Evolutionary conservation across 2,113 vertebrate species (phyloP).

Genomic region (Silurus glanis): DNA sequence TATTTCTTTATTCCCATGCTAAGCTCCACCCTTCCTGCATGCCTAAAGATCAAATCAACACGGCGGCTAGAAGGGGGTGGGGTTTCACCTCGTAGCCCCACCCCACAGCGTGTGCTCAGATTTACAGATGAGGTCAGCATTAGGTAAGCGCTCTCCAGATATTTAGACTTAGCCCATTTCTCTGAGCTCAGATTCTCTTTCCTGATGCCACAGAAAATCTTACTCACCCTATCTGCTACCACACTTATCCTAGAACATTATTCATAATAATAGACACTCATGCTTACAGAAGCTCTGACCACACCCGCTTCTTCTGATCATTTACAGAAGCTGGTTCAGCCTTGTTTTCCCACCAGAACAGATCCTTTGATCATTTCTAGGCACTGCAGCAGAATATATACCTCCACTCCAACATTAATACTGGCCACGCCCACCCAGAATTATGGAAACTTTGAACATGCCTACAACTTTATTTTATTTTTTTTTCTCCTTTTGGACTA

Average conservation of each 20-base stretch:
- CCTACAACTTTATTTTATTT: neutral
- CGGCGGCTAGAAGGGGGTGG: slow-evolving; percentile 77
- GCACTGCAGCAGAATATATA: neutral
- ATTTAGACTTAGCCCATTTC: neutral
- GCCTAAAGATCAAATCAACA: slow-evolving; percentile 79
- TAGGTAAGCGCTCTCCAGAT: slow-evolving; percentile 76
- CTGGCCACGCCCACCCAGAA: neutral
- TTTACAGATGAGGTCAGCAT: slow-evolving; percentile 78
- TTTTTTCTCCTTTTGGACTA: neutral
- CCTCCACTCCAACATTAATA: neutral
- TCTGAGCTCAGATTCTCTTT: too few relatives aligned
- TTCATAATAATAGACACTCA: too few relatives aligned
- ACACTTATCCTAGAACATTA: too few relatives aligned
- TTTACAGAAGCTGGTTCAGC: neutral
- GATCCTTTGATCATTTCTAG: neutral
- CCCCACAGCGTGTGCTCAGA: slow-evolving; percentile 76
- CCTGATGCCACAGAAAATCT: too few relatives aligned
- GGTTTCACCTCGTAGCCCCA: slow-evolving; percentile 72
- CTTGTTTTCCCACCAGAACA: neutral
- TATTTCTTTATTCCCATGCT: slow-evolving; percentile 39
- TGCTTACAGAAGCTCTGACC: neutral
- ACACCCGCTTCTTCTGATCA: neutral
- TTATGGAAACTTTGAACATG: neutral
- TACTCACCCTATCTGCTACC: too few relatives aligned
- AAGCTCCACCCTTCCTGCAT: slow-evolving; percentile 87